Conservation (phyloP, 2,888 invertebrate genomes). For the Agrenia bidenticulata region DNA sequence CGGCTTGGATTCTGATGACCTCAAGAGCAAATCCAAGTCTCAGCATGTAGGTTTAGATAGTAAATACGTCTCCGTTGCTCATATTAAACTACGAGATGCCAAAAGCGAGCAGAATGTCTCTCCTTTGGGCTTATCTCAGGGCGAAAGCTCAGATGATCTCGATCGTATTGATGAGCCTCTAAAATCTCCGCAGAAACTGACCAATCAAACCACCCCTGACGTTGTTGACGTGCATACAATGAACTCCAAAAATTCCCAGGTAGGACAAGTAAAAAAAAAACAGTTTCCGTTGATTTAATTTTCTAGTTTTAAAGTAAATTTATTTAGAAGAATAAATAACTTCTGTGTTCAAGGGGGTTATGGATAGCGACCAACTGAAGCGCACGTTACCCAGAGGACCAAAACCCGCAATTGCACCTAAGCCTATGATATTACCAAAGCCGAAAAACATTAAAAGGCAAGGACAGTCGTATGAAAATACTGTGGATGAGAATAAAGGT, state of each 20-base stretch:
- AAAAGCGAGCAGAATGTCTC: conserved; percentile 53
- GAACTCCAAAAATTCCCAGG: conserved; percentile 4
- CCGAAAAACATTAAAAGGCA: conserved; percentile 52
- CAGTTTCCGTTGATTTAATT: too few species aligned
- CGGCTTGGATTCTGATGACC: conserved; percentile 43
- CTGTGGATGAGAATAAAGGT: conserved; percentile 43
- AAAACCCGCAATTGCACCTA: conserved; percentile 52
- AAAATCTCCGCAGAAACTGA: neutral
- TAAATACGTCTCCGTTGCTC: conserved; percentile 49
- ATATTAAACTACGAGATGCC: conserved; percentile 52
- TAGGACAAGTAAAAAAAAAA: neutral
- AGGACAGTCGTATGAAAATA: conserved; percentile 50
- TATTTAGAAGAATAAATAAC: neutral
- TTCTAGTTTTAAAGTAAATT: too few species aligned
- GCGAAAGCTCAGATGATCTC: conserved; percentile 39
- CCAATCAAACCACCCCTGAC: neutral
- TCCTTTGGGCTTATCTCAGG: conserved; percentile 38
- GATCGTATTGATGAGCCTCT: conserved; percentile 34
- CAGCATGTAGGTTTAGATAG: conserved; percentile 49
- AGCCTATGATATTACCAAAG: conserved; percentile 50
- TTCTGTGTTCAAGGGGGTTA: conserved; percentile 11
- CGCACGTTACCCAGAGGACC: conserved; percentile 48
- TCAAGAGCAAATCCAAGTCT: conserved; percentile 46
- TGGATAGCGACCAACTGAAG: conserved; percentile 27
- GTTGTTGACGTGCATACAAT: conserved; percentile 7